phyloP scores from a whole-genome alignment of 2,113 vertebrate genomes.

The Cephalopterus ornatus region DNA sequence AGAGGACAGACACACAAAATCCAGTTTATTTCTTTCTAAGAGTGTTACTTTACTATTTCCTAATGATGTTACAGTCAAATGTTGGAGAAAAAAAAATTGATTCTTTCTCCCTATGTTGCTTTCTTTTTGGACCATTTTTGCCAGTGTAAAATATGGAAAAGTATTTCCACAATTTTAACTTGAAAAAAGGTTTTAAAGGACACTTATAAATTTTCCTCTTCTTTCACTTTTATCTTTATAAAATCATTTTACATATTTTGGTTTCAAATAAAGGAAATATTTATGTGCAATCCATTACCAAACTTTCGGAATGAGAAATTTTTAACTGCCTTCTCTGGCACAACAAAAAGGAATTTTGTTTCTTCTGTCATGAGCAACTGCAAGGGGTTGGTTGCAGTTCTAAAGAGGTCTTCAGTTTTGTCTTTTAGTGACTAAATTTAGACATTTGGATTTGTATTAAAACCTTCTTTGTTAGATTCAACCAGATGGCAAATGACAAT shows the following conservation, averaged over 20 bases:
- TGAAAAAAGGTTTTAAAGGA: not conserved
- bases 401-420: not conserved
- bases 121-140: not conserved
- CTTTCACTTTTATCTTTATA: not conserved
- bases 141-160: not conserved
- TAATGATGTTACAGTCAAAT: not conserved
- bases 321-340: not conserved
- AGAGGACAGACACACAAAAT: not conserved
- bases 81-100: not conserved
- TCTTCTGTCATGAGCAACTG: not conserved
- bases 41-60: not conserved
- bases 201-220: not conserved
- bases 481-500: conserved; percentile 31
- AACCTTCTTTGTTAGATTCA: not conserved
- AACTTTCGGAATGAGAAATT: not conserved
- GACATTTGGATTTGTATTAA: not conserved
- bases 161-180: not conserved
- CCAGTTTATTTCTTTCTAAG: not conserved
- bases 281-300: not conserved
- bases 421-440: not conserved
- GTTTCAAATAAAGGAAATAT: not conserved
- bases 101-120: not conserved
- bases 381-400: not conserved
- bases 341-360: not conserved
- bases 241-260: not conserved